Evolutionary conservation across 2,113 vertebrate species (phyloP), one percentile per base, ranked within the genome.

Genomic region (Dicentrarchus labrax): DNA sequence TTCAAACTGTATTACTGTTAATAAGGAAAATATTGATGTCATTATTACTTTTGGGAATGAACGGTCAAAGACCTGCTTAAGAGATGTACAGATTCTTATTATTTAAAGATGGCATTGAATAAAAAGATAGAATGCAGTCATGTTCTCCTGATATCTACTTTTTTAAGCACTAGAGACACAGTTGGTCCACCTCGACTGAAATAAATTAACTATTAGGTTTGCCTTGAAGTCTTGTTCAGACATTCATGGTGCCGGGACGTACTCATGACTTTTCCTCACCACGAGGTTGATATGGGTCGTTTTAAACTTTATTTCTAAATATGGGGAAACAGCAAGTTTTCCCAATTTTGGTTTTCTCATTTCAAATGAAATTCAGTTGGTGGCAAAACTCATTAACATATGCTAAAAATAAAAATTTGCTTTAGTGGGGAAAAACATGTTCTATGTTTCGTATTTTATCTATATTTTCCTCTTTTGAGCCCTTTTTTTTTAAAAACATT

Each of bases 31-130:
- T 84, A 70, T 76, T 87, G 79, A 77, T 92, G 86, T 92, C 82
- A 70, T 91, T 80, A 92, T 89, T 86, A 86, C 72, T 87, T 92
- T 90, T 84, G 80, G 45, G 76, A 92, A 91, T 82, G 82, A 90
- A 90, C 51, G 88, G 87, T 94, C 87, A 54, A 84, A 89, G 82
- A 93, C 86, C 84, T 88, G 86, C 86, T 90, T 87, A 86, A 76
- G 88, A 90, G 83, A 91, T 94, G 88, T 91, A 94, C 84, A 93
- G 87, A 92, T 94, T 94, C 81, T 86, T 94, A 91, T 93, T 94
- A 93, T 94, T 94, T 93, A 92, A 94, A 91, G 45, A 90, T 84
- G 88, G 78, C 80, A 91, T 93, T 91, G 76, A 94, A 94, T 94
- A 95, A 94, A 94, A 89, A 86, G 48, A 91, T 78, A 81, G 89